Evolutionary conservation across 2,113 vertebrate species (phyloP), one percentile per base, ranked within the genome.

Genomic region (Bubo scandiacus): DNA sequence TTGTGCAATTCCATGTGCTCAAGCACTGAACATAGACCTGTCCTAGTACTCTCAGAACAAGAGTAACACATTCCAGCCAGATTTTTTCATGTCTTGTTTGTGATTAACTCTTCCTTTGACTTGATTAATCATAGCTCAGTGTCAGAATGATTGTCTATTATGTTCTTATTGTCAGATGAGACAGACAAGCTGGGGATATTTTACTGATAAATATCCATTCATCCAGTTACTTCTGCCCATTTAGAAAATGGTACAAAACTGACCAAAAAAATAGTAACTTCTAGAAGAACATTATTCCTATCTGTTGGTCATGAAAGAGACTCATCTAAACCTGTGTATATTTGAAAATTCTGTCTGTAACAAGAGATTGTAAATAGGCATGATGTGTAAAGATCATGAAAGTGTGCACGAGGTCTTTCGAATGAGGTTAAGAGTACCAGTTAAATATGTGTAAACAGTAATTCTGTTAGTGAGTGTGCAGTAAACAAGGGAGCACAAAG

Each of bases 281-380:
- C 51, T 32, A 71, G 36, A 80, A 68, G 42, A 38, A 55, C 25
- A 55, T 42, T 4, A 42, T 36, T 89, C 45, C 36, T 18, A 34
- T 30, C 40, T 73, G 14, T 19, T 55, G 27, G 6, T 30, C 49
- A 49, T 36, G 16, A 58, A 77, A 80, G 36, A 68, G 12, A 43
- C 75, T 81, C 49, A 61, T 92, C 45, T 67, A 84, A 68, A 78
- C 47, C 61, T 47, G 34, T 55, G 22, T 45, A 45, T 83, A 87
- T 71, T 73, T 74, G 72, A 87, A 90, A 80, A 34, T 79, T n/a
- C 55, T 32, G 8, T 11, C 88, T 90, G 81, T 77, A 81, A 27
- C 29, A 93, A 82, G 93, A 96, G 77, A 94, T 84, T 90, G 77
- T 30, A 45, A 66, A 74, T 55, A 93, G 49, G n/a, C 43, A 20